Conservation (phyloP, 1,140 invertebrate genomes). For the Nasonia giraulti region DNA sequence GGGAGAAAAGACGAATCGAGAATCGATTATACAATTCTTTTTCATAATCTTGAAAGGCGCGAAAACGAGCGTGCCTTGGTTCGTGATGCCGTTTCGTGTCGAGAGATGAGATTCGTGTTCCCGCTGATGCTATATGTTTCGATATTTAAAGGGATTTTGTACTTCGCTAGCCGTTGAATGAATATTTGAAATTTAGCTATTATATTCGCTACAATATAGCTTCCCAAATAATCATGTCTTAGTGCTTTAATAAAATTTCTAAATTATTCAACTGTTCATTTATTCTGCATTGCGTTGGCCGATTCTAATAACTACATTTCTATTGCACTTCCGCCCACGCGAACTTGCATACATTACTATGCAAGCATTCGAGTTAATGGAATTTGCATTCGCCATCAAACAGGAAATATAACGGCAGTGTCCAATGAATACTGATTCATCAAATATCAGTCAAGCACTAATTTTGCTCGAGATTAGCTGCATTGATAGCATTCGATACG, state of each 20-base stretch:
- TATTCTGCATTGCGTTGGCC: too few species aligned
- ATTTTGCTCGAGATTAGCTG: not conserved
- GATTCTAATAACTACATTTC: too few species aligned
- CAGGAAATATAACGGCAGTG: not conserved
- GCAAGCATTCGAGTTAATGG: not conserved
- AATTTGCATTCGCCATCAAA: not conserved
- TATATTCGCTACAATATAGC: too few species aligned
- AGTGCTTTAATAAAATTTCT: too few species aligned
- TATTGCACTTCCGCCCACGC: not conserved
- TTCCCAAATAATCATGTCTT: too few species aligned
- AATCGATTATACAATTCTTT: not conserved
- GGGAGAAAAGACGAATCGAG: not conserved
- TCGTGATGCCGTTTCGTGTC: not conserved
- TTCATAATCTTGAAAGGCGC: not conserved
- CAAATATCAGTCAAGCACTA: not conserved
- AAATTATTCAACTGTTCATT: too few species aligned
- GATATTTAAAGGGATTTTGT: too few species aligned
- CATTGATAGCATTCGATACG: not conserved
- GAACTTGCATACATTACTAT: not conserved
- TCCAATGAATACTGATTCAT: not conserved
- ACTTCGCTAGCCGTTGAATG: too few species aligned
- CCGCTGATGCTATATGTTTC: too few species aligned
- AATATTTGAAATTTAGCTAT: too few species aligned
- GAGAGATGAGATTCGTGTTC: too few species aligned
- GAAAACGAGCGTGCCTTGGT: not conserved